phyloP scores from a whole-genome alignment of 2,888 invertebrate genomes.

The Gortyna flavago region DNA sequence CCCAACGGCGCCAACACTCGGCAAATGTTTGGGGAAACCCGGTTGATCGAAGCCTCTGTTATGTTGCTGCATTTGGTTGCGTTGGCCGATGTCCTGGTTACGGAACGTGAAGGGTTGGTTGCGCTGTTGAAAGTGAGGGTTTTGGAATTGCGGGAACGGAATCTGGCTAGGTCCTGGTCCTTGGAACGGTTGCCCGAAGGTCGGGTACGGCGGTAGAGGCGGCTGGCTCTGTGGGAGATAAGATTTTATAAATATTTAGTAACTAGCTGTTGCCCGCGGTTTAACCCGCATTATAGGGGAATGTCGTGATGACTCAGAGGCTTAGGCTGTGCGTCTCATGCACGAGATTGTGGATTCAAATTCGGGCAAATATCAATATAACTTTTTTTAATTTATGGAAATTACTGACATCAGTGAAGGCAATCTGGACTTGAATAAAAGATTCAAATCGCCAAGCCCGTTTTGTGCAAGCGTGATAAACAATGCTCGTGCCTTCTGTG shows the following conservation, averaged over 20 bases:
- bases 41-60: constrained; percentile 51
- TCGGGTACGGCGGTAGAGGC: constrained; percentile 77
- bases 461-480: too few species aligned
- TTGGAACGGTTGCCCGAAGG: constrained; percentile 76
- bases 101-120: constrained; percentile 62
- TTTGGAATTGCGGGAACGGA: constrained; percentile 79
- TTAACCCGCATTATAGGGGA: not conserved
- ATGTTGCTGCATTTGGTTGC: constrained; percentile 52
- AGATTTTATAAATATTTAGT: not conserved
- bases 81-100: constrained; percentile 50
- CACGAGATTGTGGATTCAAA: too few species aligned
- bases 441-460: too few species aligned
- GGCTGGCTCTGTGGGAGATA: constrained; percentile 71
- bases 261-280: not conserved
- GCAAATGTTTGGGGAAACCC: constrained; percentile 77
- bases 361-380: not conserved
- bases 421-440: too few species aligned
- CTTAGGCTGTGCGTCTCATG: too few species aligned
- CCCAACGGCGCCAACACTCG: constrained; percentile 66
- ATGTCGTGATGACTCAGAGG: not conserved
- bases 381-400: too few species aligned
- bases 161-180: constrained; percentile 75
- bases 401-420: not conserved
- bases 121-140: constrained; percentile 74
- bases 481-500: too few species aligned